A percentile compares a stretch with the other conserved stretches of the same genome.
These are phyloP conservation scores for Conus ventricosus DNA, from an alignment of 1,140 invertebrate genomes.

Conservation along the genomic window DNA sequence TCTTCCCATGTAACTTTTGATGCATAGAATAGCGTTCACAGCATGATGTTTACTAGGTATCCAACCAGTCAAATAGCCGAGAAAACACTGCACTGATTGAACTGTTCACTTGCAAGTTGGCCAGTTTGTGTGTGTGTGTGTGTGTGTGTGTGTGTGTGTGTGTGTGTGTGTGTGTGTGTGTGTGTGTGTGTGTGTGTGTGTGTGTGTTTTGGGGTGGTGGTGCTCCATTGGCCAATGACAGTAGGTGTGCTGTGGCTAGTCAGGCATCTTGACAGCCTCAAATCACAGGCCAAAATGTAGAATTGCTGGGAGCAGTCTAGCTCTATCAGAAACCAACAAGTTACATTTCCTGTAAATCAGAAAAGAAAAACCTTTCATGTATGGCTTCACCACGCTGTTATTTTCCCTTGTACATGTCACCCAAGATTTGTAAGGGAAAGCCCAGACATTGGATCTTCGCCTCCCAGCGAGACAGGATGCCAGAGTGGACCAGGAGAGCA, in stretches of 20 bases:
- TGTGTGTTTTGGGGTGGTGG: background rate
- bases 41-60: too few species aligned
- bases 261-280: background rate
- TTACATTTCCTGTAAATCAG: background rate
- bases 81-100: background rate
- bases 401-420: background rate
- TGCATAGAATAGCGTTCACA: background rate
- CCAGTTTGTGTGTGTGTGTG: background rate
- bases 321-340: background rate
- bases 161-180: background rate
- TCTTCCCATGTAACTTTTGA: background rate
- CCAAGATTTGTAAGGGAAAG: background rate
- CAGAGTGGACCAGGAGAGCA: background rate
- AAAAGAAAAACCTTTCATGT: background rate
- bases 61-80: background rate
- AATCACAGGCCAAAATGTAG: background rate
- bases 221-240: background rate
- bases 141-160: constrained; percentile 7
- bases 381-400: background rate
- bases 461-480: background rate
- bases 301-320: background rate
- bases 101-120: background rate
- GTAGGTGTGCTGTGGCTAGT: background rate
- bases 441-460: background rate
- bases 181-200: background rate